Evolutionary conservation across 2,113 vertebrate species (phyloP), one percentile per base, ranked within the genome.

Genomic region (Neofelis nebulosa): DNA sequence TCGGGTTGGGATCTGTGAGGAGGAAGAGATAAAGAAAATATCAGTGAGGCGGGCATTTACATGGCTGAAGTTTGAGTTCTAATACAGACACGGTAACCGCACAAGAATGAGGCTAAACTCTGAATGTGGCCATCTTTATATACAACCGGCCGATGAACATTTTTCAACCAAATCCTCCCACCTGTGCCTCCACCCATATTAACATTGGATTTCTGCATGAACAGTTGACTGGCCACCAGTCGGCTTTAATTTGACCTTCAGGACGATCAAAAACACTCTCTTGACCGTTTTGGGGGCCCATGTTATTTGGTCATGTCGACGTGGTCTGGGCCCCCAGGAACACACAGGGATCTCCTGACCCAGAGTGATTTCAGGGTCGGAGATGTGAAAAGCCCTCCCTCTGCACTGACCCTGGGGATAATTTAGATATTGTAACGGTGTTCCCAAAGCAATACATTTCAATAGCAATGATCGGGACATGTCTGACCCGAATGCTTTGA

Each of bases 21-120:
- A 98, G 89, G 96, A 94, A 97, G 82, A 96, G 89, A 96, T 96
- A 86, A 87, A 69, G 48, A 89, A 95, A 89, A 93, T 65, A 92
- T 76, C 95, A 92, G 87, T 90, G 91, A 97, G 63, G 21, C 80
- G 84, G 38, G 50, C 57, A 79, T 93, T 89, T 78, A 78, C 82
- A 79, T 57, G 27, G 97, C 74, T 82, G 52, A 79, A 95, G 63
- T 29, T 38, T 73, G 61, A 95, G 66, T 78, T 95, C 50, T 91
- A 73, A 88, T 41, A 73, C 69, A 92, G 61, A 94, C 74, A 79
- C 8, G 33, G 63, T 4, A 79, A 95, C 89, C 41, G 52, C 25
- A 80, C 14, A 94, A 69, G 69, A 69, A 84, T 92, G 55, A 96
- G 82, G 52, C 65, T 96, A 73, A 90, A 69, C n/a, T 94, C 88